Conservation (phyloP, 2,797 vertebrate species). For the Ctenochaetus hawaiiensis region DNA sequence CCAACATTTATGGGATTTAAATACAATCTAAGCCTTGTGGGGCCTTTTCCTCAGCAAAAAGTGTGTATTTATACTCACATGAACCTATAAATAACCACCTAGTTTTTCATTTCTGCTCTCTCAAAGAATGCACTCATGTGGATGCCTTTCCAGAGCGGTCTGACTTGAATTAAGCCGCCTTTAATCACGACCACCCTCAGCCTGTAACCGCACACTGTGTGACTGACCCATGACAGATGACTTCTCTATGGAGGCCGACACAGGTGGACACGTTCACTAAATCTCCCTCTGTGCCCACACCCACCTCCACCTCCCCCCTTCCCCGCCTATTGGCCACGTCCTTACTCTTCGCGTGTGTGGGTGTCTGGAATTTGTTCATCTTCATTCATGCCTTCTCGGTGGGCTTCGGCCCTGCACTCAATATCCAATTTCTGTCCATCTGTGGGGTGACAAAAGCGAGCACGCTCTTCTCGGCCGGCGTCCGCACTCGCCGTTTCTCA, state of each 20-base stretch:
- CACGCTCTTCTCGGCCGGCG: slow-evolving; percentile 10
- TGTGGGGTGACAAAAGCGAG: slow-evolving; percentile 34
- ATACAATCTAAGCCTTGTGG: slow-evolving; percentile 18
- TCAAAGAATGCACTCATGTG: slow-evolving; percentile 32
- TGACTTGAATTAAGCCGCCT: slow-evolving; percentile 32
- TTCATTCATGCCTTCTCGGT: slow-evolving; percentile 53
- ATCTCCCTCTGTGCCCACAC: slow-evolving; percentile 42
- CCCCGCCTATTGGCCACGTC: background rate
- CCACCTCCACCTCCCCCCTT: background rate
- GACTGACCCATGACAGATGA: slow-evolving; percentile 71
- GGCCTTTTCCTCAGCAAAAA: background rate
- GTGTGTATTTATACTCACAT: slow-evolving; percentile 36
- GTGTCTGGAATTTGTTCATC: slow-evolving; percentile 61
- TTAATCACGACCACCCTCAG: slow-evolving; percentile 10
- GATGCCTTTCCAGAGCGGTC: slow-evolving; percentile 13
- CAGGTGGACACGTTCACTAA: slow-evolving; percentile 59
- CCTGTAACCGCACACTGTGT: background rate
- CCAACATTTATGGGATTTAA: slow-evolving; percentile 35
- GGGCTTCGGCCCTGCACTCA: slow-evolving; percentile 39
- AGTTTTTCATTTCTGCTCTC: slow-evolving; percentile 25
- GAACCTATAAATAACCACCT: slow-evolving; percentile 41
- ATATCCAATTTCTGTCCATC: slow-evolving; percentile 58
- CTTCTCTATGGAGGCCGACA: slow-evolving; percentile 57
- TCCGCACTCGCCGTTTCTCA: slow-evolving; percentile 34
- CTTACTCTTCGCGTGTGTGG: slow-evolving; percentile 34